These are phyloP conservation scores for Holotrichia oblita DNA, from an alignment of 1,140 invertebrate species.

Conservation along the genomic window DNA sequence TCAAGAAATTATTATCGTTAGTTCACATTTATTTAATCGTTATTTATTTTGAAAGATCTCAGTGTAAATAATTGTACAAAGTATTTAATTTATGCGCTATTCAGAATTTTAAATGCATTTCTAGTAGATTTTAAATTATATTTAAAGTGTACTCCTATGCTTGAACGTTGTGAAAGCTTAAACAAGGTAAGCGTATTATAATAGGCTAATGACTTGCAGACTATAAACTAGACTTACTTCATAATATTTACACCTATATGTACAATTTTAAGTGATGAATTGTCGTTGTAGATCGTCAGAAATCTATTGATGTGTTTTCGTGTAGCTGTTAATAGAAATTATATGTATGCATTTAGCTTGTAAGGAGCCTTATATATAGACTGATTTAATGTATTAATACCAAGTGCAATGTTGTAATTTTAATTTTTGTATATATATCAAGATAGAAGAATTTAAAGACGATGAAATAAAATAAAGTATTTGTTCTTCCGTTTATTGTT, in stretches of 20 bases:
- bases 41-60: conserved; percentile 37
- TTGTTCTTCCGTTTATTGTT: conserved; percentile 23
- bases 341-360: conserved; percentile 11
- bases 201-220: conserved; percentile 5
- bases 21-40: conserved; percentile 16
- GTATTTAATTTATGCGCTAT: background rate
- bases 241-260: conserved; percentile 29
- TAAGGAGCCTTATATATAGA: conserved; percentile 34
- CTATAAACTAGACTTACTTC: background rate
- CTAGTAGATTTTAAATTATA: no score
- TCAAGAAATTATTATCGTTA: conserved; percentile 1
- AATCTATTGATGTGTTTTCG: conserved; percentile 8
- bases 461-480: conserved; percentile 17
- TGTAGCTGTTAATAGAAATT: conserved; percentile 9
- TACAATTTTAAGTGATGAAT: conserved; percentile 11
- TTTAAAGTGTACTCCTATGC: background rate
- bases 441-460: conserved; percentile 16
- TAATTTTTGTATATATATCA: conserved; percentile 27
- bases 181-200: background rate
- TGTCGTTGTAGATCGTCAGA: background rate
- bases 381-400: conserved; percentile 34
- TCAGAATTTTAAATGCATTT: background rate
- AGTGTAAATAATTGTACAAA: conserved; percentile 34
- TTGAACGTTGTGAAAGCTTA: background rate
- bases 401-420: conserved; percentile 27